Percentiles rank a stretch among this genome's conserved stretches.
phyloP scores from a whole-genome alignment of 2,888 invertebrate species.

The Andrena chrysosceles region DNA sequence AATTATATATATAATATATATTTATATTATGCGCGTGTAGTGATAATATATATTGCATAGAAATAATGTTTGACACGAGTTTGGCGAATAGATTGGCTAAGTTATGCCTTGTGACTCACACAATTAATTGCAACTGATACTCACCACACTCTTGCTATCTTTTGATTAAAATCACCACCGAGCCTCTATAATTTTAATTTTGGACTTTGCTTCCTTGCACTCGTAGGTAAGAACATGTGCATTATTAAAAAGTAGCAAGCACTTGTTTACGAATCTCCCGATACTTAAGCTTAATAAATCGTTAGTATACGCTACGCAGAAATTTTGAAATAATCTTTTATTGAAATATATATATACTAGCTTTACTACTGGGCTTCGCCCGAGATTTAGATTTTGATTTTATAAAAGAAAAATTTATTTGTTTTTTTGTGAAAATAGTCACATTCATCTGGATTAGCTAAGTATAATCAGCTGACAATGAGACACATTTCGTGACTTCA shows the following conservation, averaged over 20 bases:
- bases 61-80: constrained; percentile 81
- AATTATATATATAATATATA: constrained; percentile 74
- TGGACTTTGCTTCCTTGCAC: constrained; percentile 69
- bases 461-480: too few relatives aligned
- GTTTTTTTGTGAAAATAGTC: too few relatives aligned
- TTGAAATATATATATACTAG: background rate
- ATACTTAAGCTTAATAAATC: background rate
- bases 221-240: constrained; percentile 58
- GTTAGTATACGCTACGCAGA: background rate
- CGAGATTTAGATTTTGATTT: too few relatives aligned
- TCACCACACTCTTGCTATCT: constrained; percentile 69
- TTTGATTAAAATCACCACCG: constrained; percentile 76
- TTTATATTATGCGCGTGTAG: constrained; percentile 70
- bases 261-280: background rate
- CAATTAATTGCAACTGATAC: constrained; percentile 72
- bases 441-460: too few relatives aligned
- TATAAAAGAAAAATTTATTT: too few relatives aligned
- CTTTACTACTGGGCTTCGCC: too few relatives aligned
- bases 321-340: background rate
- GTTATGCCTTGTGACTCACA: constrained; percentile 71
- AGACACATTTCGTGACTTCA: too few relatives aligned
- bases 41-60: constrained; percentile 75
- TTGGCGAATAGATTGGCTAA: constrained; percentile 77
- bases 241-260: constrained; percentile 66
- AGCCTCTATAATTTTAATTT: constrained; percentile 75